phyloP scores from a whole-genome alignment of 2,113 vertebrate genomes.

The Nannobrachium achirus region DNA sequence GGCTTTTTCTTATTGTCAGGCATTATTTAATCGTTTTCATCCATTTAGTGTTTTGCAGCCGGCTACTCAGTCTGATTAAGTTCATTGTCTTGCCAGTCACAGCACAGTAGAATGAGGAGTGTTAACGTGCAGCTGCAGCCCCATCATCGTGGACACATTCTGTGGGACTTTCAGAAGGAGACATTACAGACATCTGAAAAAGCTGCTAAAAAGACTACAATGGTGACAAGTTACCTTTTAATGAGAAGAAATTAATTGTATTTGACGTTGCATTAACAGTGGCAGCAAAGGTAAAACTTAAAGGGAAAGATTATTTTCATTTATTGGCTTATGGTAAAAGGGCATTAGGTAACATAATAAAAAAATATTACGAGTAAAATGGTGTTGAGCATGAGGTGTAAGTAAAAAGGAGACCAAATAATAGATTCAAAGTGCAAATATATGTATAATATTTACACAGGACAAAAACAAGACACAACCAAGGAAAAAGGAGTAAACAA shows the following conservation, averaged over 20 bases:
- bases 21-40: slow-evolving; percentile 20
- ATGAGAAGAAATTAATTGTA: slow-evolving; percentile 26
- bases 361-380: too few relatives aligned
- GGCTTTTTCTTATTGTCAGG: slow-evolving; percentile 35
- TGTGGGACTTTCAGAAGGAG: neutral
- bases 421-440: too few relatives aligned
- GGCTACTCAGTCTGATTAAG: slow-evolving; percentile 25
- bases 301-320: slow-evolving; percentile 50
- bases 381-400: too few relatives aligned
- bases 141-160: slow-evolving; percentile 1
- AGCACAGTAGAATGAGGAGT: neutral
- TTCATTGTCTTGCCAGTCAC: slow-evolving; percentile 42
- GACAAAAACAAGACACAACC: too few relatives aligned
- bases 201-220: slow-evolving; percentile 4
- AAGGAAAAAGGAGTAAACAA: too few relatives aligned
- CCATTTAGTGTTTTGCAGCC: slow-evolving; percentile 1
- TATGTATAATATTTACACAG: too few relatives aligned
- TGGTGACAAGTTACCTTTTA: slow-evolving; percentile 49
- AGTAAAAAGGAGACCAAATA: too few relatives aligned
- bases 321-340: slow-evolving; percentile 38
- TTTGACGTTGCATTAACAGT: slow-evolving; percentile 42
- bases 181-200: slow-evolving; percentile 17
- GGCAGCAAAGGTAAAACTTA: slow-evolving; percentile 48
- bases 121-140: too few relatives aligned
- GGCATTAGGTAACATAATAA: too few relatives aligned